Base-by-base conservation (phyloP, 2,113 vertebrate species). In the Lycocorax pyrrhopterus region DNA sequence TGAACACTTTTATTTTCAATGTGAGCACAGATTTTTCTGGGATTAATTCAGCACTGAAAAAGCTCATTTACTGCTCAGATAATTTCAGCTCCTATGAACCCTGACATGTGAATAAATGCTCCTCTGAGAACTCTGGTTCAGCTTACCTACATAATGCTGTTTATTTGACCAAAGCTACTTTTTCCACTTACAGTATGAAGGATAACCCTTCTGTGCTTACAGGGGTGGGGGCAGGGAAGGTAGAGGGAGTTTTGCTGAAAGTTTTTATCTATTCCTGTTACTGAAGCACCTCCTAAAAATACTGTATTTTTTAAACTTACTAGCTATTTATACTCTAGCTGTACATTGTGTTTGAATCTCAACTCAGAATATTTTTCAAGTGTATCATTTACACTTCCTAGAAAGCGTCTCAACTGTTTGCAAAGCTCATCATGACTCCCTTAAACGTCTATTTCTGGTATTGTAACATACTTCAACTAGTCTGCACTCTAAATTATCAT, bases 51-150 rank as follows among this genome's bases (percentile, higher is more conserved):
- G 72, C 0, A 9, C 37, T 85, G 69, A 46, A 93, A 93, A 93
- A 84, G 49, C 77, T 93, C 62, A 77, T 80, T 83, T 77, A 67
- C 55, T 67, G 55, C 44, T 69, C 78, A 77, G 53, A 87, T 79
- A 90, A 94, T 88, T 96, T 94, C 93, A 94, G 85, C 52, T 96
- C 55, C 75, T 86, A 17, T 23, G 55, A 90, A 86, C 56, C 32
- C 79, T 77, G 37, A 79, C 46, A 47, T 15, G 62, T 49, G 58
- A 95, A 87, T 73, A 93, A 87, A 93, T 16, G 30, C 39, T 87
- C 46, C 43, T 69, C 59, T 35, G 62, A 90, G 64, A 59, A 74
- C 67, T 37, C 89, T 49, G 35, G 56, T 67, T 68, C 69, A 83
- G 56, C 41, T 77, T 79, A 87, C 30, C 16, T 62, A 56, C 44